Evolutionary conservation across 2,888 invertebrate genomes (phyloP).

Genomic region (Octonoba sinensis): DNA sequence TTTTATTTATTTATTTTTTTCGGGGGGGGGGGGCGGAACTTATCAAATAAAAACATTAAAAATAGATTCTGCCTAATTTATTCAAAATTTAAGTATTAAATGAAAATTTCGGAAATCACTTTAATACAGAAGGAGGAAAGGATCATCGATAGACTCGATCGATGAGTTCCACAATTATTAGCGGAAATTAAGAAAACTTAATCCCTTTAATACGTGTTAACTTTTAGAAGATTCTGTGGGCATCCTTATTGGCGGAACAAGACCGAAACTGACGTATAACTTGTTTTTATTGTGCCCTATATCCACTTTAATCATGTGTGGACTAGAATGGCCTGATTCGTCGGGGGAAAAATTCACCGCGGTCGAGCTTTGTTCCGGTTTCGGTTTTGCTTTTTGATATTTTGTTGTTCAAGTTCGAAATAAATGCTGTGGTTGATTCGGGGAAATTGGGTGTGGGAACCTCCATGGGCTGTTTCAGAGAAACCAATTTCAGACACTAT

Average conservation of each 20-base stretch:
- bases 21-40: too few species aligned
- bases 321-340: constrained; percentile 16
- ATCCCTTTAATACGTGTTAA: not conserved
- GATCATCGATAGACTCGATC: too few species aligned
- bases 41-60: too few species aligned
- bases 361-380: constrained; percentile 16
- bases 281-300: constrained; percentile 24
- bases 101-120: not conserved
- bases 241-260: not conserved
- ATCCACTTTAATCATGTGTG: constrained; percentile 22
- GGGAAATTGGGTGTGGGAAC: too few species aligned
- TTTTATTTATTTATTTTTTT: too few species aligned
- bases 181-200: constrained; percentile 8
- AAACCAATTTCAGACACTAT: too few species aligned
- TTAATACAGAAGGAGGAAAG: not conserved
- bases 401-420: too few species aligned
- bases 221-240: not conserved
- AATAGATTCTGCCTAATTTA: too few species aligned
- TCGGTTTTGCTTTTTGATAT: constrained; percentile 2
- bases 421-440: too few species aligned
- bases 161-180: not conserved
- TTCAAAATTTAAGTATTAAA: too few species aligned
- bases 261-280: constrained; percentile 1
- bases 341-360: not conserved
- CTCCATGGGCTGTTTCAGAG: too few species aligned